Base-by-base conservation (phyloP, 2,113 vertebrate species). In the Coturnix japonica region DNA sequence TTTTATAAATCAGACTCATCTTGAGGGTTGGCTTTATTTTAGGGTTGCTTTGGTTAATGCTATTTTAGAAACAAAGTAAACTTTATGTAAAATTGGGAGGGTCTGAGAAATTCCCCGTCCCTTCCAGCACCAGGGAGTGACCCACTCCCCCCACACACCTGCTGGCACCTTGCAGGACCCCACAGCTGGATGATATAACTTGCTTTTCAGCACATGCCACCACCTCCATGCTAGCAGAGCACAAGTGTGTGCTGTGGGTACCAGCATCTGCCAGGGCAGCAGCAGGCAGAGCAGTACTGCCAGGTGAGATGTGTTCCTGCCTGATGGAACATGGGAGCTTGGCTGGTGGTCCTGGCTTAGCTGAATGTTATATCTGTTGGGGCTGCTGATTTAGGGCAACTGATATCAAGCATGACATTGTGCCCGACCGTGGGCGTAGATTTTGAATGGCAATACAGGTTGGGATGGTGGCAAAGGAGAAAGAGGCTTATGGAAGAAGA, bases 281-380 rank as follows among this genome's bases (percentile, higher is more conserved):
- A 3, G 9, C 37, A 4, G 2, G 21, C 2, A 13, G 23, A 20
- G 21, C 69, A 16, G 14, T 0, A 0, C n/a, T 47, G 63, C 54
- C 49, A 5, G 43, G 47, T 37, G 14, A 25, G 35, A 19, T 0
- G 33, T 25, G 33, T n/a, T 21, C 8, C 26, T 8, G 18, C 18
- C 26, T 7, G 21, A 6, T 13, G n/a, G 9, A 13, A 18, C 4
- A 9, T 11, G 10, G 7, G 8, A 22, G 16, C 13, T 18, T 0
- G 7, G 33, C 57, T 54, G 35, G 4, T 23, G 28, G 3, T 31
- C 17, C 56, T n/a, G 35, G 11, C 21, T 69, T 17, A 16, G 2
- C 11, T 0, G 0, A 23, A 44, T 1, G 18, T 65, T 30, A 28
- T 2, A 21, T 2, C 3, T 26, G 5, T 7, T 0, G 2, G 47